Base-by-base conservation (phyloP, 2,888 invertebrate genomes). In the Eupelmus urozonus region DNA sequence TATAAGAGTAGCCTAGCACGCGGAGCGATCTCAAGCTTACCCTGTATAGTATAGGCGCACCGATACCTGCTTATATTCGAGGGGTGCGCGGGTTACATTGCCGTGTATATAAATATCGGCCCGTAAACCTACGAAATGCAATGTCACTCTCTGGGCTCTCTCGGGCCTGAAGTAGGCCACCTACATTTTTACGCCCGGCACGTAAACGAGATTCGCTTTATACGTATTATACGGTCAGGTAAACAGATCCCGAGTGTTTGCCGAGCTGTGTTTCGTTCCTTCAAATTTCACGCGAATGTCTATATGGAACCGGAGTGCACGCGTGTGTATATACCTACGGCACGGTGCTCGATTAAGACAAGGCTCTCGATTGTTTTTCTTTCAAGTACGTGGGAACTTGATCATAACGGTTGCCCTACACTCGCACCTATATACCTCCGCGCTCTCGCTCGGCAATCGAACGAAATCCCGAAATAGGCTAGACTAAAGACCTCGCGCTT, bases 121-220 rank as follows among this genome's bases (percentile, higher is more conserved):
- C 53, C 67, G 53, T 67, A 75, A 75, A 67, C 59, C 60, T 65
- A 34, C 49, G 63, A 65, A 76, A 59, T 57, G 49, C 63, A 67
- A 76, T 70, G 63, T 76, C 70, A 76, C 25, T 59, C 45, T 34
- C 34, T 34, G 20, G n/a, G 53, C 20, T 27, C 13, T n/a, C n/a
- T 34, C 9, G 34, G 34, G 34, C 34, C 3, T 18, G 13, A 76
- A 76, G 63, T 71, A 65, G 65, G 70, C 65, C 70, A 71, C 70
- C 70, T 70, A 71, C 62, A 71, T 65, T 70, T 66, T 53, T 42
- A 34, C 9, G 23, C 25, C 11, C 23, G 4, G 9, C 34, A 18
- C 27, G 40, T 62, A 71, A 53, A 71, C 16, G 70, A 49, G 20
- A 9, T 34, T 34, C 34, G 3, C 9, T 49, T 49, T 49, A 13